Percentiles rank a stretch among this genome's conserved stretches.
These are phyloP conservation scores for Netelia inedita DNA, from an alignment of 2,888 invertebrate genomes.

Conservation along the genomic window DNA sequence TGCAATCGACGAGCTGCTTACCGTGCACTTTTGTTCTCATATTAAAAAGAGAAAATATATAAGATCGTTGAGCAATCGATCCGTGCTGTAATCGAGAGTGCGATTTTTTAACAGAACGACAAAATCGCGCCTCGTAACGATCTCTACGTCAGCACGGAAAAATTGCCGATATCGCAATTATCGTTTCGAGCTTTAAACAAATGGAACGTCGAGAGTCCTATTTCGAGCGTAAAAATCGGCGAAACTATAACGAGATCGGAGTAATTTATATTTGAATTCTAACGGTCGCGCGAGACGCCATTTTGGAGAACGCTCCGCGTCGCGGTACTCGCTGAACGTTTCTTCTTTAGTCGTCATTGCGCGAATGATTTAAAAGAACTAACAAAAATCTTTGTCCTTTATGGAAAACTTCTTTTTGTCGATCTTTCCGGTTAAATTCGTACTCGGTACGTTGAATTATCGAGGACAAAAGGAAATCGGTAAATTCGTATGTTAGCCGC, in stretches of 20 bases:
- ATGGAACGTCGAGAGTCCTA: too few species aligned
- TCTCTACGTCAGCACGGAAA: conserved; percentile 19
- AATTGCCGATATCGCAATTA: conserved; percentile 25
- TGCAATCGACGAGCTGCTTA: conserved; percentile 73
- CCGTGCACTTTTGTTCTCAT: conserved; percentile 55
- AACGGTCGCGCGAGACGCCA: conserved; percentile 13
- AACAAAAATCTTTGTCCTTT: background rate
- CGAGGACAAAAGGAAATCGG: too few species aligned
- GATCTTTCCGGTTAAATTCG: too few species aligned
- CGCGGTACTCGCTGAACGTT: background rate
- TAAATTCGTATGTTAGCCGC: too few species aligned
- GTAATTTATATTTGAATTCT: too few species aligned
- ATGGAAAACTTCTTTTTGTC: too few species aligned
- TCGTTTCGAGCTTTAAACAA: too few species aligned
- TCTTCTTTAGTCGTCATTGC: background rate
- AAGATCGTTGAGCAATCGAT: conserved; percentile 70
- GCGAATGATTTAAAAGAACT: background rate
- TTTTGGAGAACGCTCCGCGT: conserved; percentile 50
- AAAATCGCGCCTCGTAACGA: conserved; percentile 30
- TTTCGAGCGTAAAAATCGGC: too few species aligned
- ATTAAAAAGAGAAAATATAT: background rate
- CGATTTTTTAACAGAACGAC: conserved; percentile 33
- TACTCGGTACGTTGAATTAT: too few species aligned
- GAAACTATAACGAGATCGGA: too few species aligned
- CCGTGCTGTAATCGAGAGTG: conserved; percentile 67